phyloP scores from a whole-genome alignment of 2,797 vertebrate genomes.

The Microhierax caerulescens region DNA sequence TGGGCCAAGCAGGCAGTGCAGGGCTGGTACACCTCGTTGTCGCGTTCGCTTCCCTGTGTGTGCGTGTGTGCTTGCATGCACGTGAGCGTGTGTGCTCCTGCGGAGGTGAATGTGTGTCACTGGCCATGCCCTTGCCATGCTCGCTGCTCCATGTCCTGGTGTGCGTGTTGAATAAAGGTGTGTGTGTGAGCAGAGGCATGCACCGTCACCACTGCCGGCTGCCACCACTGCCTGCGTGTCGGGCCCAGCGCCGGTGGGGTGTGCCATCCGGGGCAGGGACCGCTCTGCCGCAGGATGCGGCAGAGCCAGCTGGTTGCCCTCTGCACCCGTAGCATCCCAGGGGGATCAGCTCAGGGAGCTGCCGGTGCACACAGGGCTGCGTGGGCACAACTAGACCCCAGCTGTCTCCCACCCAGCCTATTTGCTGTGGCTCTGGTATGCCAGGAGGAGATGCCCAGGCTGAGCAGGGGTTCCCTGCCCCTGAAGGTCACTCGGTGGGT shows the following conservation, averaged over 20 bases:
- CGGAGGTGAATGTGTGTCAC: fast-evolving
- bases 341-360: not conserved
- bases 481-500: not conserved
- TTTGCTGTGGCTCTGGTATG: not conserved
- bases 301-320: not conserved
- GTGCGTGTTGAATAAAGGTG: not conserved
- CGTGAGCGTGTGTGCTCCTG: not conserved
- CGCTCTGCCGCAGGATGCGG: not conserved
- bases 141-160: not conserved
- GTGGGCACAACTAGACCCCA: not conserved
- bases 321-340: fast-evolving
- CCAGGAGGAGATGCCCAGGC: not conserved
- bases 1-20: not conserved
- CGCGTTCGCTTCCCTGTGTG: not conserved
- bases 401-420: not conserved
- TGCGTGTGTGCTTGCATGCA: no score
- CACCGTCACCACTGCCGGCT: fast-evolving
- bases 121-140: not conserved
- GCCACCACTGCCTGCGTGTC: not conserved
- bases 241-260: not conserved
- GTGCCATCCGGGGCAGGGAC: not conserved
- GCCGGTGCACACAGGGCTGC: not conserved
- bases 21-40: not conserved
- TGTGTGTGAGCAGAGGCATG: not conserved
- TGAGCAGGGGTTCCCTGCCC: not conserved